Percentiles rank a stretch among this genome's conserved stretches.
phyloP scores from a whole-genome alignment of 2,797 vertebrate species.

The Xerus rutilus region DNA sequence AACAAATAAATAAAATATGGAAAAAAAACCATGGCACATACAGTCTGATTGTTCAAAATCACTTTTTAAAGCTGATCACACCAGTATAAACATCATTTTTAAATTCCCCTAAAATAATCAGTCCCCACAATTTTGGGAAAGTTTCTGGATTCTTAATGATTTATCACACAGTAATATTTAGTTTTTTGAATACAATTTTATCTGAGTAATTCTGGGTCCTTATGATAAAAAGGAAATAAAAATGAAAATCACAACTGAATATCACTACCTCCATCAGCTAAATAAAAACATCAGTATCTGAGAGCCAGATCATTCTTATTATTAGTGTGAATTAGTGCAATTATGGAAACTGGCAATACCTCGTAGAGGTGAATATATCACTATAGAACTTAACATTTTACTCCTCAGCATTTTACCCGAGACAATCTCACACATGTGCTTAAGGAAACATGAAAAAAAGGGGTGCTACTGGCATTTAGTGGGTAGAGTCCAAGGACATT shows the following conservation, averaged over 20 bases:
- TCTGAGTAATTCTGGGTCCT: background rate
- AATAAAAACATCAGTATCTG: slow-evolving; percentile 41
- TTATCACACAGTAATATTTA: background rate
- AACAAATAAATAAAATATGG: too few relatives aligned
- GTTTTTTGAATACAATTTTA: slow-evolving; percentile 34
- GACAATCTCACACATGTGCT: slow-evolving; percentile 18
- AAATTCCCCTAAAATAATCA: slow-evolving; percentile 58
- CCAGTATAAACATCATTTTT: slow-evolving; percentile 41
- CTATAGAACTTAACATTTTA: slow-evolving; percentile 52
- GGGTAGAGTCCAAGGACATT: background rate
- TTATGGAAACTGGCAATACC: background rate
- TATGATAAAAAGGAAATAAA: slow-evolving; percentile 28
- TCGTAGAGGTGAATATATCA: slow-evolving; percentile 20
- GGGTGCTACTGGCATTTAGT: background rate
- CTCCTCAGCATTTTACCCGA: background rate
- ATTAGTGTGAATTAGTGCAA: slow-evolving; percentile 49
- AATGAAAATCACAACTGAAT: slow-evolving; percentile 52
- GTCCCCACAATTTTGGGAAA: slow-evolving; percentile 29
- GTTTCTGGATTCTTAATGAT: slow-evolving; percentile 57
- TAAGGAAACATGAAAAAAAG: slow-evolving; percentile 22
- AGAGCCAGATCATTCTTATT: slow-evolving; percentile 10
- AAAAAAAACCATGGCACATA: too few relatives aligned
- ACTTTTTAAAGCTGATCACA: slow-evolving; percentile 56
- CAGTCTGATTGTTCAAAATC: slow-evolving; percentile 11
- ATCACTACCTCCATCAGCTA: background rate